A percentile compares a stretch with the other conserved stretches of the same genome.
Conservation (phyloP, 2,888 invertebrate genomes). For the Nomada ferruginata region DNA sequence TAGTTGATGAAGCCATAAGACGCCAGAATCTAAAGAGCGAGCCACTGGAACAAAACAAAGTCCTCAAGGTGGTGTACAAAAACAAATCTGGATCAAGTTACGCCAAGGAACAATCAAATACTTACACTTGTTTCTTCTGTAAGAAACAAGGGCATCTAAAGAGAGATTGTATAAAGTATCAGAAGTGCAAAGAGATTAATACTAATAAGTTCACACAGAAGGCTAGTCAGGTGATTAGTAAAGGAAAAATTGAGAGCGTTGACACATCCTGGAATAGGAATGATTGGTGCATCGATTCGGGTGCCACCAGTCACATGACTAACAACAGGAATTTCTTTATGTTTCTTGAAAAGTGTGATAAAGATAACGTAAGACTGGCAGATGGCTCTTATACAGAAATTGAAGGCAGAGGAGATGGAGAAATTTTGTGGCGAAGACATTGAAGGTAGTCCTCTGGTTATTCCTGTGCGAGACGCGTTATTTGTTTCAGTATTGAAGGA, state of each 20-base stretch:
- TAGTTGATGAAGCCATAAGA: conserved; percentile 26
- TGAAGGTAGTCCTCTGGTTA: conserved; percentile 14
- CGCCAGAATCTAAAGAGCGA: too few relatives aligned
- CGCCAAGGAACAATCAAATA: neutral
- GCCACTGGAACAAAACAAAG: neutral
- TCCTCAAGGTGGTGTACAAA: neutral
- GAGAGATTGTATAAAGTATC: conserved; percentile 23
- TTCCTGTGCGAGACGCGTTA: conserved; percentile 56
- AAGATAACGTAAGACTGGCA: conserved; percentile 41
- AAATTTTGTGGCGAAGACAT: conserved; percentile 3
- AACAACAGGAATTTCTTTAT: too few relatives aligned
- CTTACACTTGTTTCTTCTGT: conserved; percentile 28
- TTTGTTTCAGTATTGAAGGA: conserved; percentile 56
- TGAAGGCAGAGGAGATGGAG: conserved; percentile 55
- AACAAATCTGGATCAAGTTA: neutral
- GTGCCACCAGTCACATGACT: too few relatives aligned
- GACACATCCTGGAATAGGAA: too few relatives aligned
- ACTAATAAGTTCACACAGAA: neutral
- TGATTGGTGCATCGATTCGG: too few relatives aligned
- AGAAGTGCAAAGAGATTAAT: conserved; percentile 20
- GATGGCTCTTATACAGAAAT: conserved; percentile 50
- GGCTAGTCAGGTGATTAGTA: neutral
- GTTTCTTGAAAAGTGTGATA: neutral
- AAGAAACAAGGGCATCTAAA: conserved; percentile 32
- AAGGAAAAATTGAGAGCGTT: neutral